Percentiles rank a stretch among this genome's conserved stretches.
These are phyloP conservation scores for Sula dactylatra DNA, from an alignment of 2,113 vertebrate genomes.

Conservation along the genomic window DNA sequence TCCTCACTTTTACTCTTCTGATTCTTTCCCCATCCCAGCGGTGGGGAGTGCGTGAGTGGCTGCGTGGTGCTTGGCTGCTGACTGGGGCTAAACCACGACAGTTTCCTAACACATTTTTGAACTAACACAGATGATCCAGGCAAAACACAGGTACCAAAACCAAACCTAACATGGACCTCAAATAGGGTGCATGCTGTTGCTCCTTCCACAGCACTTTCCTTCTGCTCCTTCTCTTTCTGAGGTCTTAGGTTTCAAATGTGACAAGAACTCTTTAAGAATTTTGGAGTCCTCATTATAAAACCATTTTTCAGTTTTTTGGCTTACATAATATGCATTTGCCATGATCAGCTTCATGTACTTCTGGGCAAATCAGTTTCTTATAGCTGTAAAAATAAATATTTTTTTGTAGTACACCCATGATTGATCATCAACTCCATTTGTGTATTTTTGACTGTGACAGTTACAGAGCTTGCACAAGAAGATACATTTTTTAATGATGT, in stretches of 20 bases:
- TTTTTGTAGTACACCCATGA: not conserved
- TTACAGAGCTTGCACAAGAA: not conserved
- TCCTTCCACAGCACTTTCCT: not conserved
- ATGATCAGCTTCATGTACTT: not conserved
- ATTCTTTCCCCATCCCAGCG: too few relatives aligned
- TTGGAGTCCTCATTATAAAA: not conserved
- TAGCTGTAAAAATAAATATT: not conserved
- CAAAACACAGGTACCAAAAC: not conserved
- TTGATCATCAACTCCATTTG: not conserved
- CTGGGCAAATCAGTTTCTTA: not conserved
- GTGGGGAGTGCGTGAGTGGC: too few relatives aligned
- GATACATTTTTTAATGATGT: constrained; percentile 17
- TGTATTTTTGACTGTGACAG: constrained; percentile 6
- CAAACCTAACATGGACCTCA: not conserved
- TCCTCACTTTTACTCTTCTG: too few relatives aligned
- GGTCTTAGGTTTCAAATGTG: not conserved
- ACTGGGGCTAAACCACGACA: too few relatives aligned
- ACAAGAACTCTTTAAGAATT: not conserved
- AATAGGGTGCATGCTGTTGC: not conserved
- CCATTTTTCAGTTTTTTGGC: not conserved
- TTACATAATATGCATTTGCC: not conserved
- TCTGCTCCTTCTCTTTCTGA: not conserved
- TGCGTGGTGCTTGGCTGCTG: too few relatives aligned
- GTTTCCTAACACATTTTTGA: not conserved
- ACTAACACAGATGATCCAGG: not conserved